Evolutionary conservation across 2,888 invertebrate genomes (phyloP).

Genomic region (Calliphora vomitoria): DNA sequence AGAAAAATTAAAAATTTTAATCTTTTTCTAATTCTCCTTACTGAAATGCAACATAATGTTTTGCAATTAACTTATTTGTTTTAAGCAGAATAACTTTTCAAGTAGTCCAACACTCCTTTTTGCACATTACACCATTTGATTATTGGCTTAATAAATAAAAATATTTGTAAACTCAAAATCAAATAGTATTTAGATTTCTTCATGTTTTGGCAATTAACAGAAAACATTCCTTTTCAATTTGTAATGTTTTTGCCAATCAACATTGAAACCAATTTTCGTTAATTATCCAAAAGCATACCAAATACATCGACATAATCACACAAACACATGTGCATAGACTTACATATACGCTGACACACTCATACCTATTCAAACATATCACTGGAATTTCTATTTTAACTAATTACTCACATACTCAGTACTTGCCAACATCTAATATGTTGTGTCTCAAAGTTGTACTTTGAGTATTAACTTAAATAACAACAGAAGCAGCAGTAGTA

Average conservation of each 20-base stretch:
- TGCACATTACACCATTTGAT: slow-evolving; percentile 1
- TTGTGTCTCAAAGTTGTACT: slow-evolving; percentile 64
- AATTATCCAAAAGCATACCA: slow-evolving; percentile 67
- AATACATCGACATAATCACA: background rate
- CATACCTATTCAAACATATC: background rate
- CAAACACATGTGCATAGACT: slow-evolving; percentile 5
- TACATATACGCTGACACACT: background rate
- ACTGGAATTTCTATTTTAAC: slow-evolving; percentile 72
- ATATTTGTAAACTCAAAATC: slow-evolving; percentile 37
- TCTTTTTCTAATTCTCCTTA: too few species aligned
- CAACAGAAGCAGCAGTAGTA: slow-evolving; percentile 1
- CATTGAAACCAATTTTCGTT: slow-evolving; percentile 71
- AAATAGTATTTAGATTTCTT: slow-evolving; percentile 42
- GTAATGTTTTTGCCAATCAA: slow-evolving; percentile 63
- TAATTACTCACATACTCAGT: slow-evolving; percentile 69
- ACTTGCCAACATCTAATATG: slow-evolving; percentile 44
- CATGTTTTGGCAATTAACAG: slow-evolving; percentile 60
- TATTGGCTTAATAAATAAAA: slow-evolving; percentile 62
- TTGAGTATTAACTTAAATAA: slow-evolving; percentile 65
- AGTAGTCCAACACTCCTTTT: background rate
- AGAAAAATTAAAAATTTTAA: too few species aligned
- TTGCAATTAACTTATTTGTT: slow-evolving; percentile 12
- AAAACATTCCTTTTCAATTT: slow-evolving; percentile 65
- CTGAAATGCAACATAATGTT: too few species aligned
- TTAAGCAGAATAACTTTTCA: too few species aligned